Evolutionary conservation across 2,113 vertebrate species (phyloP).

Genomic region (Aegypius monachus): DNA sequence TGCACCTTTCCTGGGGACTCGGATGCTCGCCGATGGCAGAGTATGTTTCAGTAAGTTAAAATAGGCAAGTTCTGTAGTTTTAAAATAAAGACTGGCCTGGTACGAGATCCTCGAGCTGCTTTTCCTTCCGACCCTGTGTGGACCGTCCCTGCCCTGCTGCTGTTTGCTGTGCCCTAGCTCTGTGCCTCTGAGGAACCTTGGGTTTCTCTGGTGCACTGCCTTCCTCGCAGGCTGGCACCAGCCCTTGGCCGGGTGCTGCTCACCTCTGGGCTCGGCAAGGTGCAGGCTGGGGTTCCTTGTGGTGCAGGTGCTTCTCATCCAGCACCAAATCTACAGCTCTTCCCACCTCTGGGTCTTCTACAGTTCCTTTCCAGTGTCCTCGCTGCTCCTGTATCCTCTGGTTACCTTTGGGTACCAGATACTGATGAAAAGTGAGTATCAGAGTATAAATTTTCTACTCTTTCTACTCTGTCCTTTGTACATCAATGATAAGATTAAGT

Average conservation of each 20-base stretch:
- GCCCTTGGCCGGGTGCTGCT: not conserved
- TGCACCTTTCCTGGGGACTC: not conserved
- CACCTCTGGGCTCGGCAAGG: not conserved
- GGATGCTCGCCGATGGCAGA: not conserved
- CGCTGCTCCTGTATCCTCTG: not conserved
- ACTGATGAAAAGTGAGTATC: not conserved
- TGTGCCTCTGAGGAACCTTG: not conserved
- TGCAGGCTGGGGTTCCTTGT: not conserved
- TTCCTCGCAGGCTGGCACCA: fast-evolving
- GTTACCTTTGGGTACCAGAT: not conserved
- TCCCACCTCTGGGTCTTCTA: not conserved
- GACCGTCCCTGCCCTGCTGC: not conserved
- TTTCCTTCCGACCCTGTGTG: not conserved
- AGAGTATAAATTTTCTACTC: not conserved
- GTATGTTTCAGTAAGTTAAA: not conserved
- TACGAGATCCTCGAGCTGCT: not conserved
- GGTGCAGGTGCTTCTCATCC: not conserved
- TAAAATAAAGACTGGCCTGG: not conserved
- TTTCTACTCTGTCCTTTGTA: not conserved
- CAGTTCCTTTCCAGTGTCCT: not conserved
- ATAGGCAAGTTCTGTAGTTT: fast-evolving
- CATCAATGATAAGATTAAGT: not conserved
- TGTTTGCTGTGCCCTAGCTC: not conserved
- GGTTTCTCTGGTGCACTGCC: fast-evolving
- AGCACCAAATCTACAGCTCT: not conserved